Evolutionary conservation across 2,113 vertebrate species (phyloP), one percentile per base, ranked within the genome.

Genomic region (Electrona antarctica): DNA sequence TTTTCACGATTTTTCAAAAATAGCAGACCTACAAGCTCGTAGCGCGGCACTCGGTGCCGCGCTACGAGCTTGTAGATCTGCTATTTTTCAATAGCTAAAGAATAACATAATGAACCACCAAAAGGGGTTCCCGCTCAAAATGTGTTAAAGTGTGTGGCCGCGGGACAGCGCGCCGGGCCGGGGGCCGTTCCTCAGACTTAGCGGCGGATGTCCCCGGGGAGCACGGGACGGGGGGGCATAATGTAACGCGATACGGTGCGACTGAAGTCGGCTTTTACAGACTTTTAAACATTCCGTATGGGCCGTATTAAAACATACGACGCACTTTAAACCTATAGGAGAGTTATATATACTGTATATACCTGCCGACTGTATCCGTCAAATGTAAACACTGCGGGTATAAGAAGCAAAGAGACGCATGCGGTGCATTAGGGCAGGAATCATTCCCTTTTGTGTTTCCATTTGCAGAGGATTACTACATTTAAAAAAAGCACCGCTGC

Each of bases 391-490:
- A 85, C 5, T 0, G 4, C 69, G 13, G 66, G 21, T 21, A 21
- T 33, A 3, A 79, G 77, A 82, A 76, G 54, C 2, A 62, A 2
- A 21, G 21, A 74, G 80, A 76, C 64, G 52, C 49, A 74, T 50
- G 64, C 47, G 64, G 75, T 69, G 74, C 69, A 74, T 80, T 73
- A 76, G 60, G 21, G 61, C 57, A 11, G n/a, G 73, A 77, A 68
- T 56, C 0, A 64, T 60, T 79, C 8, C 76, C 62, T 66, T 83
- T 70, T 64, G 69, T 73, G 70, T 82, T 76, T 83, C 80, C 81
- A 81, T 79, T 66, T 51, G 13, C 62, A 8, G 48, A 73, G 83
- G 69, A 80, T 85, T 72, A 87, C 83, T 72, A 87, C 83, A 87
- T 6, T 21, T 21, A 33, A 33, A 60, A 41, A 67, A 69, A 29